Base-by-base conservation (phyloP, 2,797 vertebrate genomes). In the Myotis myotis region DNA sequence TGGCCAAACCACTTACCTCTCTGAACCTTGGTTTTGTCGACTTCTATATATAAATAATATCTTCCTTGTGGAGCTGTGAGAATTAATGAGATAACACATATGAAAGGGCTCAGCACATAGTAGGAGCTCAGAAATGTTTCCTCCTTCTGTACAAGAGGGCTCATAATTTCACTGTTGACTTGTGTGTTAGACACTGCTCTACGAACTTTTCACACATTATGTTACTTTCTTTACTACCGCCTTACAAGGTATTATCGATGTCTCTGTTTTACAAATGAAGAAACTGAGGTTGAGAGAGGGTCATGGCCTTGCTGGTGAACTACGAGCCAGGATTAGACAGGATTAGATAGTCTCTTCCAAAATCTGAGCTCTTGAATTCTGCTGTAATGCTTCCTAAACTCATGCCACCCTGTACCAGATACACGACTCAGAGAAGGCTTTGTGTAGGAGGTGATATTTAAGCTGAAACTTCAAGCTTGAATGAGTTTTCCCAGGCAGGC, bases 1-100 rank as follows among this genome's bases (percentile, higher is more conserved):
- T 57, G 53, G n/a, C 8, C 2, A 91, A 89, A 68, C 55, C 36
- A 33, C 47, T 86, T 30, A 44, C 53, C 28, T 85, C 41, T 90
- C 76, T 83, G 85, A 94, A 55, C 23, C 44, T 47, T 60, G 36
- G 68, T 85, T 91, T 89, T 87, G 13, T 76, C 71, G 75, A 86
- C 23, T 88, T 92, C 17, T 78, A 8, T n/a, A 85, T 44, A 6
- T 88, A 62, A 97, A 36, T 11, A 80, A 6, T 64, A 47, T 66
- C 47, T 81, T 92, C 33, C 62, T 90, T 10, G 11, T 17, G 17
- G 36, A 60, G 7, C 38, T 68, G n/a, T 90, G 20, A 72, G 44
- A 64, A 79, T 91, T 51, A 85, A 75, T 62, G 64, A 64, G 66
- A 68, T 38, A 86, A 87, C 8, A 55, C 3, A 41, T 16, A 11